Evolutionary conservation across 23 tunicate genomes (phyloP).

Genomic region (Ascidia mentula): DNA sequence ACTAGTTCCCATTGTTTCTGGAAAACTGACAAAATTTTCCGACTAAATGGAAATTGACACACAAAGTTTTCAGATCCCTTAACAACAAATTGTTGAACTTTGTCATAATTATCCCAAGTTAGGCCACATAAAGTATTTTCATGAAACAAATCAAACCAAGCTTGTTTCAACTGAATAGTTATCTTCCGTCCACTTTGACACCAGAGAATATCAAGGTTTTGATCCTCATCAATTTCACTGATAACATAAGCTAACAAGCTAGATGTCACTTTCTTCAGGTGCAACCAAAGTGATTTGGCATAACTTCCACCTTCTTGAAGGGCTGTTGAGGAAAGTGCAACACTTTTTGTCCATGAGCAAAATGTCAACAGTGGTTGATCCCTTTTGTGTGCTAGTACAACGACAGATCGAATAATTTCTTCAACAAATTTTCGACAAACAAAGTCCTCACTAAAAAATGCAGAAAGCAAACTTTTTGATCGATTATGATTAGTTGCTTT

Average conservation of each 20-base stretch:
- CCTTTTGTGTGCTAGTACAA: neutral
- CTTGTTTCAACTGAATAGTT: neutral
- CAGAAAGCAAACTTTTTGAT: neutral
- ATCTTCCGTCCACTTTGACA: neutral
- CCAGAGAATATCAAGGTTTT: constrained; percentile 46
- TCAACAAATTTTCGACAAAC: neutral
- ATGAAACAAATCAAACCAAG: constrained; percentile 16
- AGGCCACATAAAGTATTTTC: neutral
- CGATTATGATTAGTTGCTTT: neutral
- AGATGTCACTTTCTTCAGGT: constrained; percentile 22
- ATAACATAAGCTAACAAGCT: constrained; percentile 40
- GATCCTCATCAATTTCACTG: constrained; percentile 45
- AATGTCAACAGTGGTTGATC: neutral
- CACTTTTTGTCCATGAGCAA: constrained; percentile 28
- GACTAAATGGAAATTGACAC: constrained; percentile 47
- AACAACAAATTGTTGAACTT: constrained; percentile 26
- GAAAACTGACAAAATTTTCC: constrained; percentile 26
- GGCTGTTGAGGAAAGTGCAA: constrained; percentile 40
- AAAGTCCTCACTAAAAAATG: neutral
- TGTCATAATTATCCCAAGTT: constrained; percentile 8
- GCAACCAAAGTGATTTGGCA: constrained; percentile 57
- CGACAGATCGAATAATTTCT: neutral
- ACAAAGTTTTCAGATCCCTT: constrained; percentile 1
- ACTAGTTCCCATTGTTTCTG: constrained; percentile 4
- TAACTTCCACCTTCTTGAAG: constrained; percentile 69